These are phyloP conservation scores for Pseudomyrmex pallidus DNA, from an alignment of 1,140 invertebrate species.

Conservation along the genomic window DNA sequence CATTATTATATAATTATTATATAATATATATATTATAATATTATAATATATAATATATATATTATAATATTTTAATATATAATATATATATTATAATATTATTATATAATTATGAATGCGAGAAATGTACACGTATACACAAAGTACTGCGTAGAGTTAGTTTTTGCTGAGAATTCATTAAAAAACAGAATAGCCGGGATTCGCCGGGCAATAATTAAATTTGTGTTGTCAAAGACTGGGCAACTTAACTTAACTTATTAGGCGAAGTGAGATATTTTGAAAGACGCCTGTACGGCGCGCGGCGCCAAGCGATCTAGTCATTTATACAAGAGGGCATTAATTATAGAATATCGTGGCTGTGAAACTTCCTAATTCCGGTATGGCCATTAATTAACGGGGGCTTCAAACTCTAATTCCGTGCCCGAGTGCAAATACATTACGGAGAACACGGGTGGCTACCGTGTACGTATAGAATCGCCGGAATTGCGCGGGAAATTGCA, in stretches of 20 bases:
- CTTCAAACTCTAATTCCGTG: conserved; percentile 66
- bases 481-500: conserved; percentile 60
- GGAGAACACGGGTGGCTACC: conserved; percentile 34
- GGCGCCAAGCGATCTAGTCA: conserved; percentile 43
- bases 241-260: conserved; percentile 33
- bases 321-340: conserved; percentile 63
- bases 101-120: neutral
- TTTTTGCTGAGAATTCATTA: neutral
- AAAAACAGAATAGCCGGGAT: conserved; percentile 17
- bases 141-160: too few relatives aligned
- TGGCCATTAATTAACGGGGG: conserved; percentile 70
- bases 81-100: too few relatives aligned
- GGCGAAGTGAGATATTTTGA: conserved; percentile 44
- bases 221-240: neutral
- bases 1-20: too few relatives aligned
- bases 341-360: conserved; percentile 64
- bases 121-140: too few relatives aligned
- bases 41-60: too few relatives aligned
- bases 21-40: too few relatives aligned
- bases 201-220: conserved; percentile 21
- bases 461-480: conserved; percentile 39
- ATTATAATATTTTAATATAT: too few relatives aligned
- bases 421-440: conserved; percentile 65
- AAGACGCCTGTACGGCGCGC: conserved; percentile 18
- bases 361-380: conserved; percentile 72